phyloP scores from a whole-genome alignment of 2,888 invertebrate genomes.

The Seira musarum region DNA sequence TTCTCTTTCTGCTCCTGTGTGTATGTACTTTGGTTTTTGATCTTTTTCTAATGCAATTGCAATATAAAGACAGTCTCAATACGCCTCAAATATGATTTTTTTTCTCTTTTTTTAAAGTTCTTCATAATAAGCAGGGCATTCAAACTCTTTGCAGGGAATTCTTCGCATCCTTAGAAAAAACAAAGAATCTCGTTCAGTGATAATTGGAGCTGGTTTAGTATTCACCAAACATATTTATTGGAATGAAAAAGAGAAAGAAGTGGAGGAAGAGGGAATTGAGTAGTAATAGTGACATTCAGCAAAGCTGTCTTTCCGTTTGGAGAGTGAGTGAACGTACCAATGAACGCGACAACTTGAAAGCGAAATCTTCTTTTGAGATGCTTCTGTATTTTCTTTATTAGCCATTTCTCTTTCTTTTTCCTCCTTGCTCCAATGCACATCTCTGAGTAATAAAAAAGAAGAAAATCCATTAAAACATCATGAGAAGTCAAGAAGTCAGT shows the following conservation, averaged over 20 bases:
- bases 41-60: background rate
- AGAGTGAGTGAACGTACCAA: background rate
- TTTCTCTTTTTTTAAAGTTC: no score
- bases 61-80: background rate
- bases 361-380: no score
- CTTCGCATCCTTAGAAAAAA: no score
- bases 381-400: background rate
- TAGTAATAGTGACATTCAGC: background rate
- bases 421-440: background rate
- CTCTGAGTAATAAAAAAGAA: background rate
- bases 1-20: background rate
- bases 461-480: conserved; percentile 45
- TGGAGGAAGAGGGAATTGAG: background rate
- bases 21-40: background rate
- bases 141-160: no score
- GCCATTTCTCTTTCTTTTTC: background rate
- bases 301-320: background rate
- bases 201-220: no score
- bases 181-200: no score
- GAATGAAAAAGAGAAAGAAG: background rate
- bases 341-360: no score
- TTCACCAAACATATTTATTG: background rate
- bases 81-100: background rate
- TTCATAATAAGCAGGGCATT: no score
- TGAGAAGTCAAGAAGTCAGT: conserved; percentile 35